These are phyloP conservation scores for Oedothorax gibbosus DNA, from an alignment of 1,140 invertebrate species.

Conservation along the genomic window DNA sequence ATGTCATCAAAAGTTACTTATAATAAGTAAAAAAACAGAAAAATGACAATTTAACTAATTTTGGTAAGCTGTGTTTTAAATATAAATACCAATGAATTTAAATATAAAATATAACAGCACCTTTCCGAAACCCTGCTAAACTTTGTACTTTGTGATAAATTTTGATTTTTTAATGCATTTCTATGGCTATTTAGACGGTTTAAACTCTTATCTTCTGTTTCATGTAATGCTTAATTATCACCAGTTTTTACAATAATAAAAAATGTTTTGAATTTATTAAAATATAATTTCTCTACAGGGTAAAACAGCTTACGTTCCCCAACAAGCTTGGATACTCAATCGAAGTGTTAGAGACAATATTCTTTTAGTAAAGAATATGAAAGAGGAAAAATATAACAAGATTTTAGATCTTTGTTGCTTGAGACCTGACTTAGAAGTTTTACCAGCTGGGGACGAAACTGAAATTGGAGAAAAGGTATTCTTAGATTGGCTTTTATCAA, in stretches of 20 bases:
- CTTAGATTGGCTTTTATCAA: not conserved
- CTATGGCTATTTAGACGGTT: not conserved
- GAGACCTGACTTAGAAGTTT: conserved; percentile 67
- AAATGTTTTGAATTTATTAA: not conserved
- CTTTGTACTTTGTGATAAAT: too few relatives aligned
- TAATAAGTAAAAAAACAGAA: too few relatives aligned
- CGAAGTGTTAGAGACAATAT: conserved; percentile 69
- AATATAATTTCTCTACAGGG: conserved; percentile 59
- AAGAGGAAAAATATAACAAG: conserved; percentile 67
- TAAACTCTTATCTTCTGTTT: not conserved
- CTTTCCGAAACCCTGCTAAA: too few relatives aligned
- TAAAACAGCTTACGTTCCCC: conserved; percentile 68
- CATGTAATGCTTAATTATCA: not conserved
- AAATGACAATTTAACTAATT: too few relatives aligned
- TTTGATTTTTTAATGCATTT: too few relatives aligned
- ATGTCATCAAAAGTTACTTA: too few relatives aligned
- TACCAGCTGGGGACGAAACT: conserved; percentile 75
- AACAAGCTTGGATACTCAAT: conserved; percentile 71
- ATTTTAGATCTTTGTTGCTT: conserved; percentile 68
- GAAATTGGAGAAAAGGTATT: conserved; percentile 76
- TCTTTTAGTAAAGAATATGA: conserved; percentile 66
- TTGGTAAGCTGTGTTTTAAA: too few relatives aligned
- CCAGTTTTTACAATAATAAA: too few relatives aligned
- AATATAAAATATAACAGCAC: too few relatives aligned
- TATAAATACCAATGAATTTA: too few relatives aligned